Conservation (phyloP, 2,797 vertebrate genomes). For the Gorsachius magnificus region DNA sequence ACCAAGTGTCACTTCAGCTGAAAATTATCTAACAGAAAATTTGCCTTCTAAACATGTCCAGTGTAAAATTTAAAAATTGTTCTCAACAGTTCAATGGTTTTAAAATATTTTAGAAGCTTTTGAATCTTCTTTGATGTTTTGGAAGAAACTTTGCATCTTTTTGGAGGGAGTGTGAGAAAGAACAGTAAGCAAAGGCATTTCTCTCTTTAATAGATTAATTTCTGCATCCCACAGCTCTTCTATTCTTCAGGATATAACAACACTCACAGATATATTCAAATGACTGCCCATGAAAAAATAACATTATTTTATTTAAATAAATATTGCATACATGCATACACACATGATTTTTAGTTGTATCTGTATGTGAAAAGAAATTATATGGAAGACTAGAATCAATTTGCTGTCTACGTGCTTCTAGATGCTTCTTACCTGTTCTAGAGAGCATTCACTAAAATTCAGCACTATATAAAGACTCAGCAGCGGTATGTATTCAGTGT, state of each 20-base stretch:
- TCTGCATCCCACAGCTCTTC: not conserved
- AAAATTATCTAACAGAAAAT: not conserved
- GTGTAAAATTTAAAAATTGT: not conserved
- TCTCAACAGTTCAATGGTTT: not conserved
- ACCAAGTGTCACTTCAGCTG: not conserved
- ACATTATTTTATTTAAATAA: not conserved
- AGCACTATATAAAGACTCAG: not conserved
- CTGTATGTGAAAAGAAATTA: not conserved
- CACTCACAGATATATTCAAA: not conserved
- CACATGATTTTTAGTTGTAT: not conserved
- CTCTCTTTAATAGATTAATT: not conserved
- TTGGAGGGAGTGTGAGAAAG: not conserved
- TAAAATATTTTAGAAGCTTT: not conserved
- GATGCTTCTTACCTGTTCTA: not conserved
- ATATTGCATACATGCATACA: not conserved
- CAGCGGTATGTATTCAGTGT: not conserved
- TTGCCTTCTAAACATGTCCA: not conserved
- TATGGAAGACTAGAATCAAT: not conserved
- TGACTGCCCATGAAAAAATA: not conserved
- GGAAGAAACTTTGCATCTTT: not conserved
- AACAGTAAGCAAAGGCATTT: not conserved
- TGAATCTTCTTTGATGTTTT: not conserved
- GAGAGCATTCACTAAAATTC: not conserved
- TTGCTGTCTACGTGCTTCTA: not conserved
- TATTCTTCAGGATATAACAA: not conserved